Evolutionary conservation across 2,113 vertebrate genomes (phyloP), one percentile per base, ranked within the genome.

Genomic region (Spea multiplicata): DNA sequence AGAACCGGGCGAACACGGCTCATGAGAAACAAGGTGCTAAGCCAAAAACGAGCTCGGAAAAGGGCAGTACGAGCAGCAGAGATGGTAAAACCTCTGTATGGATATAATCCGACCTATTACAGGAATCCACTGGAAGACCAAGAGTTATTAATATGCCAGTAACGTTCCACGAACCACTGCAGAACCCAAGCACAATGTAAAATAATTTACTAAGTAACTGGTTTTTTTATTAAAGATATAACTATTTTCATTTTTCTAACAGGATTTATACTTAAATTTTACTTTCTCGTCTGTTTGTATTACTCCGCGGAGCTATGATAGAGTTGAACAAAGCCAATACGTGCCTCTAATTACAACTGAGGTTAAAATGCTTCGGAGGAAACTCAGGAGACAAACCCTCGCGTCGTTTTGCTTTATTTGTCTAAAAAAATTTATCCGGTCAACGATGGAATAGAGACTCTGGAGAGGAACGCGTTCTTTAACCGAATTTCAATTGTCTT

Each of bases 11-110:
- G 66, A 97, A 96, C 78, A 90, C 87, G 0, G 94, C 93, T 44
- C 95, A 95, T 61, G 95, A 96, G 81, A 95, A 93, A 78, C 93
- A 93, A 69, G 94, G 94, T 6, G 90, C 94, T 4, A 93, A 95
- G 80, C 94, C 95, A 13, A 96, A 95, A 85, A 88, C 86, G 0
- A 84, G 86, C 75, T 88, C 92, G 0, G 97, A 98, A 77, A 97
- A 94, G 83, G 88, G 92, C 62, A 88, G 88, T 59, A 92, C 91
- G 68, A 90, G 90, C 4, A 93, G 95, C 84, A 95, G 95, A 83
- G 96, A 99, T 0, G 97, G 95, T 57, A 99, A 98, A 87, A 94
- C 94, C 0, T 98, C 97, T 0, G 97, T 99, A 16, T 99, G 97
- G 97, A 98, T 99, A 84, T 99, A 95, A 84, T 74, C 44, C 80